phyloP scores from a whole-genome alignment of 2,797 vertebrate species.

The Gephyroberyx darwinii region DNA sequence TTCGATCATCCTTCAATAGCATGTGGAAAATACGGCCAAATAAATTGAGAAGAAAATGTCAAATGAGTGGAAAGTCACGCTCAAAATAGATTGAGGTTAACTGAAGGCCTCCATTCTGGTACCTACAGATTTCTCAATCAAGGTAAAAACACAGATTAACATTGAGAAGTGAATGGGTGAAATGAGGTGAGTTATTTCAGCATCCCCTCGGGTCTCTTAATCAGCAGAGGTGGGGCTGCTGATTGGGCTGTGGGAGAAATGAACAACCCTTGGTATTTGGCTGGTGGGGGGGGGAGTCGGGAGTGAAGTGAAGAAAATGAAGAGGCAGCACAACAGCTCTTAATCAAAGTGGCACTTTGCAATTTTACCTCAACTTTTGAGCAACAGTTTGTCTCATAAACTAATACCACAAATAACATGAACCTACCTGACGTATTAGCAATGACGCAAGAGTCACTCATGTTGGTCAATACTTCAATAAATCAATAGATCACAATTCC shows the following conservation, averaged over 20 bases:
- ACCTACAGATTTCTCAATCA: slow-evolving; percentile 37
- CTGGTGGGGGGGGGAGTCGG: not conserved
- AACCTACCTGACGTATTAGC: too few species aligned
- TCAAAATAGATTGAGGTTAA: not conserved
- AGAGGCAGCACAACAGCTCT: not conserved
- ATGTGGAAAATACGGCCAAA: slow-evolving; percentile 29
- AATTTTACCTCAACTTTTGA: too few species aligned
- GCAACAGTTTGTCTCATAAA: too few species aligned
- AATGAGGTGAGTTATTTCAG: slow-evolving; percentile 21
- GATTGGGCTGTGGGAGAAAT: slow-evolving; percentile 39
- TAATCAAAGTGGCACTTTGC: not conserved
- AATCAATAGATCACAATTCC: not conserved
- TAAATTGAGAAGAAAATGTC: slow-evolving; percentile 1
- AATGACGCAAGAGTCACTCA: too few species aligned
- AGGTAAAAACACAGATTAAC: slow-evolving; percentile 34
- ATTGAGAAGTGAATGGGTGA: slow-evolving; percentile 23
- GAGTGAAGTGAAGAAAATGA: not conserved
- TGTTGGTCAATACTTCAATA: too few species aligned
- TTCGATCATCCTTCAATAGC: slow-evolving; percentile 37
- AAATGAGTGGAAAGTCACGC: not conserved
- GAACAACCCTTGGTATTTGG: slow-evolving; percentile 39
- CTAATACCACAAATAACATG: too few species aligned
- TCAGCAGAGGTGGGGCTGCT: slow-evolving; percentile 36
- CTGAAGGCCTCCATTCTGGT: too few species aligned
- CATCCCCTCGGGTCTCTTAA: slow-evolving; percentile 31